Evolutionary conservation across 2,797 vertebrate species (phyloP).

Genomic region (Morelia viridis): DNA sequence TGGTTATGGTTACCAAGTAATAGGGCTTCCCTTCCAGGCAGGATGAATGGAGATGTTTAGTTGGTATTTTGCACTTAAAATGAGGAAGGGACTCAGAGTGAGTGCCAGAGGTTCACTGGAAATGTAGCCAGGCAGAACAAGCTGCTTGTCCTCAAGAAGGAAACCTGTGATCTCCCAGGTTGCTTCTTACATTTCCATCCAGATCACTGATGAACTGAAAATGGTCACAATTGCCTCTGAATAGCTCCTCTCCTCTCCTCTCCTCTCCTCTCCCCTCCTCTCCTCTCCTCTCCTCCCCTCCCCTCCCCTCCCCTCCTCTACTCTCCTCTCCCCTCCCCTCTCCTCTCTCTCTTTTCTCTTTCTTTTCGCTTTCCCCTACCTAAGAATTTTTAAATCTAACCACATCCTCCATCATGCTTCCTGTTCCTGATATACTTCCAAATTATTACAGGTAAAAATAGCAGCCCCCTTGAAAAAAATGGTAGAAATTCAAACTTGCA

Average conservation of each 20-base stretch:
- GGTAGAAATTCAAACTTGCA: background rate
- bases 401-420: background rate
- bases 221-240: background rate
- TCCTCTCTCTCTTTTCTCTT: background rate
- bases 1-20: slow-evolving; percentile 45
- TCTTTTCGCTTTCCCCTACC: background rate
- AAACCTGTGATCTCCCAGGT: background rate
- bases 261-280: too few species aligned
- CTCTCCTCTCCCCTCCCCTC: fast-evolving
- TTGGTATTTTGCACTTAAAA: slow-evolving; percentile 22
- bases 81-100: fast-evolving
- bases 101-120: background rate
- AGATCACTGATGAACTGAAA: background rate
- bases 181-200: background rate
- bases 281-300: too few species aligned
- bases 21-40: slow-evolving; percentile 43
- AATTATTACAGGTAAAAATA: background rate
- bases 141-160: background rate
- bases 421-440: background rate
- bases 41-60: slow-evolving; percentile 2
- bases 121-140: background rate
- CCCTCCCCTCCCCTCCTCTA: background rate
- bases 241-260: fast-evolving
- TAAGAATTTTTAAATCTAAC: background rate
- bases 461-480: background rate